Evolutionary conservation across 1,140 invertebrate genomes (phyloP), one percentile per base, ranked within the genome.

Genomic region (Diorhabda sublineata): DNA sequence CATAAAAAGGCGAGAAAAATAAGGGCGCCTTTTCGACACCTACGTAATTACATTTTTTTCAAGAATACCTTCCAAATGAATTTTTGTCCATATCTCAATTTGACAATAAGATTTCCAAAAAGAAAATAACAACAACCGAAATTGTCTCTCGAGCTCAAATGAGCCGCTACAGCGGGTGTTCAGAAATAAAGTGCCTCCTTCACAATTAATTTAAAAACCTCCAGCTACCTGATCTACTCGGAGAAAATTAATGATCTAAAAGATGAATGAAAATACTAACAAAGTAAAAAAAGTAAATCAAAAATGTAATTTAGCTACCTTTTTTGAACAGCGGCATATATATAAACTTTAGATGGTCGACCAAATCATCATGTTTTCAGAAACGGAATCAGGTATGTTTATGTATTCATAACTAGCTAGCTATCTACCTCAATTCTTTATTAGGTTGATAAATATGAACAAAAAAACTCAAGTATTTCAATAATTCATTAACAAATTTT

Each of bases 281-380:
- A 67, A 60, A 67, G 60, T 67, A 70, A 70, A 70, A 67, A 70
- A 70, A 70, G 45, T 45, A 70, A 70, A 70, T 70, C 69, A 70
- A 70, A 70, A 70, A 70, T 70, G 69, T 70, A 70, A 70, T 70
- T 70, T 70, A 70, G 45, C 61, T 68, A 65, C 64, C 69, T 70
- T 70, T 70, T 70, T 70, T 66, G 56, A 56, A 62, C 59, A 62
- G 44, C 69, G 69, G 45, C 69, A 44, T 43, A 56, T 66, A 44
- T 47, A 44, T 45, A 5, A 9, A 64, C 57, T 42, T 8, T 67
- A 43, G n/a, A 60, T 8, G n/a, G 65, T 67, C 9, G 65, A n/a
- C 65, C 65, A 60, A 9, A 6, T 41, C 3, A 58, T 26, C 26
- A 26, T 26, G 26, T 26, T 26, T 26, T 26, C 26, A 26, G 26